Conservation (phyloP, 2,113 vertebrate genomes). For the human region GRCh38 chr2:163034501-163035000, state of each 20-base stretch:
- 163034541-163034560: not conserved
- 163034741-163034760: not conserved
- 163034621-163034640: not conserved
- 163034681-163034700: not conserved
- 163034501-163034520: not conserved
- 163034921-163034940: not conserved
- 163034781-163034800: not conserved
- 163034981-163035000: not conserved
- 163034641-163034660: not conserved
- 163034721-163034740: not conserved
- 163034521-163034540: not conserved
- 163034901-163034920: not conserved
- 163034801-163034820: not conserved
- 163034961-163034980: not conserved
- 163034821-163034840: not conserved
- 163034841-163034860: not conserved
- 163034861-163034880: not conserved
- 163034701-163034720: not conserved
- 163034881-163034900: not conserved
- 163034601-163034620: not conserved
- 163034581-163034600: not conserved
- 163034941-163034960: not conserved
- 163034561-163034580: not conserved
- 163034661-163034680: not conserved
- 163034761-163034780: not conserved